Conservation (phyloP, 2,888 invertebrate species). For the Caenorhabditis sp. region DNA sequence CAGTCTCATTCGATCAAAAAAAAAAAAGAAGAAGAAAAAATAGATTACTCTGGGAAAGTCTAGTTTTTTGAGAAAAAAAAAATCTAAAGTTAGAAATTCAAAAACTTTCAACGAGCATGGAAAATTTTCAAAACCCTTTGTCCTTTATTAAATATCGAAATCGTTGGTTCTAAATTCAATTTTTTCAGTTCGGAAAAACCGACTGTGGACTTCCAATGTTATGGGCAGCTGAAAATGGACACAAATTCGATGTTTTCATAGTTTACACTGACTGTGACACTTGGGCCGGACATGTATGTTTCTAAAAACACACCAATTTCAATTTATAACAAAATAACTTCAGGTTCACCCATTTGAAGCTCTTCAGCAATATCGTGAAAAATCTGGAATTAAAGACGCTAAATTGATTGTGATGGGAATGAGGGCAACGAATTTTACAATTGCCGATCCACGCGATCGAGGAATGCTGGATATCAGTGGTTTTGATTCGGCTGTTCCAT, state of each 20-base stretch:
- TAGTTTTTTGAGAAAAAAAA: too few species aligned
- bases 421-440: constrained; percentile 71
- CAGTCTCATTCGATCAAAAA: too few species aligned
- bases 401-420: constrained; percentile 68
- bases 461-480: constrained; percentile 73
- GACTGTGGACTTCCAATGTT: constrained; percentile 75
- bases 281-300: constrained; percentile 54
- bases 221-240: constrained; percentile 78
- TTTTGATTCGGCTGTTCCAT: constrained; percentile 72
- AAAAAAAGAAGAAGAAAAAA: too few species aligned
- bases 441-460: constrained; percentile 72
- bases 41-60: too few species aligned
- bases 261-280: constrained; percentile 77
- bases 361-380: constrained; percentile 76
- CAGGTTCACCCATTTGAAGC: constrained; percentile 74
- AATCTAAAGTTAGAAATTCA: too few species aligned
- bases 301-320: too few species aligned
- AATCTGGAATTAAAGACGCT: constrained; percentile 65
- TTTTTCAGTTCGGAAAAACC: constrained; percentile 60
- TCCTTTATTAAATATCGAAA: too few species aligned
- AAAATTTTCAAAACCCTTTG: too few species aligned
- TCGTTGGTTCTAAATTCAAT: too few species aligned
- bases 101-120: too few species aligned
- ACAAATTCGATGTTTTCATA: constrained; percentile 80
- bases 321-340: too few species aligned